Evolutionary conservation across 2,888 invertebrate species (phyloP), one percentile per base, ranked within the genome.

Genomic region (Mechanitis mazaeus): DNA sequence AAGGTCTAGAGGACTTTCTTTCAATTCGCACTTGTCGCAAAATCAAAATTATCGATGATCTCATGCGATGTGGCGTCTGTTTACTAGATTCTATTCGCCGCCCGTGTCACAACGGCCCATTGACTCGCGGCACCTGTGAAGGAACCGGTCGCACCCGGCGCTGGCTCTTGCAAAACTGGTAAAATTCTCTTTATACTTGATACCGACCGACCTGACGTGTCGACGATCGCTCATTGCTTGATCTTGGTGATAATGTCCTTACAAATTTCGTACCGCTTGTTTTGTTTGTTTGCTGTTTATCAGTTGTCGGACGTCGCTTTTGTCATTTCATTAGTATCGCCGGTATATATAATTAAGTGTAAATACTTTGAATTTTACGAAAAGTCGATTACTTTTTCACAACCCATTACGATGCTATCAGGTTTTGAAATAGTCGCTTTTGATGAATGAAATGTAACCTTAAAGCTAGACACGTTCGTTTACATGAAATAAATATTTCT

Each of bases 151-250:
- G 72, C 75, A 77, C 76, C 78, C 71, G 78, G 70, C 76, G 72
- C 72, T 74, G 71, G 77, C 77, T 81, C 80, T 82, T 78, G 83
- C 79, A 69, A 79, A 83, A 85, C 85, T 86, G 81, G 85, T 81
- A 76, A 75, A 77, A 79, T 76, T 76, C 74, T 73, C 78, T 80
- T 77, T 76, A 77, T 75, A 42, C 42, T 42, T 11, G 42, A 42
- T 11, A 42, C 71, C 68, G 71, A 72, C 68, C 68, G 65, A 65
- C 70, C 69, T 70, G 73, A 74, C 72, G 74, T 73, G 76, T 71
- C 71, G 72, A 66, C 73, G 73, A 73, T 77, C 68, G 72, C 69
- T 75, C 71, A 75, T 74, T 74, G 72, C 69, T 72, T 71, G 71
- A 72, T 67, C 61, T 56, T 68, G 69, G 70, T 68, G 74, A 70